These are phyloP conservation scores for Calyptommatus sinebrachiatus DNA, from an alignment of 2,113 vertebrate genomes.

Conservation along the genomic window DNA sequence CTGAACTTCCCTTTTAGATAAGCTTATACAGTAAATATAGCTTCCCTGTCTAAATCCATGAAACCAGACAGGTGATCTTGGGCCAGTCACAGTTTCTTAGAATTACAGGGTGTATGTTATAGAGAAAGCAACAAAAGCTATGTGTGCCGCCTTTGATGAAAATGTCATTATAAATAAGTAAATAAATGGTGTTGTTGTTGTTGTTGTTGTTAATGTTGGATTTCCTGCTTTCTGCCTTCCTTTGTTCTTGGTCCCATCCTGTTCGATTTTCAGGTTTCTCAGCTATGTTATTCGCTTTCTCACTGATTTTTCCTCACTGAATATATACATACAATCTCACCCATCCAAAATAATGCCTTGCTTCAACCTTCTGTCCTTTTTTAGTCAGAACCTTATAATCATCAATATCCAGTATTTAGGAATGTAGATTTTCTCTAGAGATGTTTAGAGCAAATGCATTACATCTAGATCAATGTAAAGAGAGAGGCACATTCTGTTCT, in stretches of 20 bases:
- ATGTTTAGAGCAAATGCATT: conserved; percentile 52
- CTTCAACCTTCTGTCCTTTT: neutral
- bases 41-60: conserved; percentile 36
- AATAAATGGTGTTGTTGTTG: no score
- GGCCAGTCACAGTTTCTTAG: no score
- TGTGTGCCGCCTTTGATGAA: no score
- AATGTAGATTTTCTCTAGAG: conserved; percentile 50
- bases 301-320: conserved; percentile 35
- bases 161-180: no score
- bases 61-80: conserved; percentile 9
- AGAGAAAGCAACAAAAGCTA: no score
- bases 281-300: conserved; percentile 49
- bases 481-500: conserved; percentile 52
- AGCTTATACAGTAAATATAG: conserved; percentile 61
- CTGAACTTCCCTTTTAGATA: conserved; percentile 56
- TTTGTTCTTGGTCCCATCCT: conserved; percentile 62
- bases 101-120: no score
- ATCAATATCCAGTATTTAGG: neutral
- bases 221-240: conserved; percentile 61
- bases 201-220: neutral
- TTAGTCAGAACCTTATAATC: conserved; percentile 15
- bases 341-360: no score
- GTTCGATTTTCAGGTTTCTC: conserved; percentile 50
- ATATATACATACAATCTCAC: neutral
- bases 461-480: conserved; percentile 56